A percentile compares a stretch with the other conserved stretches of the same genome.
phyloP scores from a whole-genome alignment of 2,113 vertebrate species.

The Paraplagusia blochii region DNA sequence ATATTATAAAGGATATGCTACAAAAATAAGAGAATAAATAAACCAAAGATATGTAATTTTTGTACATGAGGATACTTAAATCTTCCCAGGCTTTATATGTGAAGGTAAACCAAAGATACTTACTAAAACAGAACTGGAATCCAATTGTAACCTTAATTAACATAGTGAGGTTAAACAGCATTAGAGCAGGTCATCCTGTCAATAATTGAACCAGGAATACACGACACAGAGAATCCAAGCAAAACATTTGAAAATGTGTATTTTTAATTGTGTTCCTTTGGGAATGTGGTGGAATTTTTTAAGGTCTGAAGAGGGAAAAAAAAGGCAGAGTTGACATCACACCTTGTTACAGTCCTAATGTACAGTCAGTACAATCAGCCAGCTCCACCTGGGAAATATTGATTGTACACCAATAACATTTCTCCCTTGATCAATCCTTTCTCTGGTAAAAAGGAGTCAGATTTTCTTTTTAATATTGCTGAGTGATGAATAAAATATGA shows the following conservation, averaged over 20 bases:
- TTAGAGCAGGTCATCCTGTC: neutral
- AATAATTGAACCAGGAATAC: neutral
- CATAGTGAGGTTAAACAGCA: no score
- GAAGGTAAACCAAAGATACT: no score
- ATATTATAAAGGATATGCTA: no score
- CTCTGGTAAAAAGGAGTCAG: constrained; percentile 42
- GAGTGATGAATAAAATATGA: constrained; percentile 29
- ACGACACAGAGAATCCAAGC: constrained; percentile 21
- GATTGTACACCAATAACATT: constrained; percentile 74
- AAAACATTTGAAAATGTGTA: constrained; percentile 61
- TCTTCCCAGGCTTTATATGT: no score
- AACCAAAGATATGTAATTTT: no score
- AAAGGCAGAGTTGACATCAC: constrained; percentile 65
- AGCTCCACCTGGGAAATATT: constrained; percentile 70
- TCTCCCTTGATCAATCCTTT: constrained; percentile 57
- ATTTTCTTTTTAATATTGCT: constrained; percentile 56
- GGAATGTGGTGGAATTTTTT: constrained; percentile 33
- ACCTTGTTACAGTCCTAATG: constrained; percentile 51
- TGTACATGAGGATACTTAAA: no score
- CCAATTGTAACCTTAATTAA: no score
- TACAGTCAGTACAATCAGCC: constrained; percentile 66
- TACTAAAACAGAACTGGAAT: no score
- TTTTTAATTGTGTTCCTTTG: constrained; percentile 62
- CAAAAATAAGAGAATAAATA: no score
- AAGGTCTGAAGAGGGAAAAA: constrained; percentile 62